These are phyloP conservation scores for Leucopsar rothschildi DNA, from an alignment of 2,113 vertebrate species.

Conservation along the genomic window DNA sequence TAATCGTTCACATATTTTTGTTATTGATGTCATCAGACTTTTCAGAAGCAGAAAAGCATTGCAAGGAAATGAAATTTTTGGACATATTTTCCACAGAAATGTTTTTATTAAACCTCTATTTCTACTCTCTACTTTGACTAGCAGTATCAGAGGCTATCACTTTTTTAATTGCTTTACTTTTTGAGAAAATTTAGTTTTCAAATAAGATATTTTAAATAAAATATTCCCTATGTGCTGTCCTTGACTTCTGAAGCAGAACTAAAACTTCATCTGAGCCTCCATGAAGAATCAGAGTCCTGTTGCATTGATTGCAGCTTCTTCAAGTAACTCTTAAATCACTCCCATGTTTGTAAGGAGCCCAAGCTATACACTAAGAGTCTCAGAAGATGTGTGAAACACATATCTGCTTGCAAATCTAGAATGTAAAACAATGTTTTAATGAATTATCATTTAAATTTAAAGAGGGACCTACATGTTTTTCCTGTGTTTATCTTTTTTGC, in stretches of 20 bases:
- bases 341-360: fast-evolving
- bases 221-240: background rate
- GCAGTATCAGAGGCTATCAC: background rate
- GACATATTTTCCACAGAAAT: background rate
- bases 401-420: background rate
- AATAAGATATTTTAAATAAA: background rate
- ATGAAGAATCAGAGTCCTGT: background rate
- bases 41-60: background rate
- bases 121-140: background rate
- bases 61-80: background rate
- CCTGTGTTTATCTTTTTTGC: background rate
- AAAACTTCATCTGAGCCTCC: background rate
- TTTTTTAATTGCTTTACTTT: background rate
- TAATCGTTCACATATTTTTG: background rate
- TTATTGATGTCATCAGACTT: background rate
- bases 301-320: background rate
- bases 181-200: background rate
- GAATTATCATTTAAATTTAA: background rate
- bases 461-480: background rate
- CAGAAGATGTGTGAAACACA: background rate
- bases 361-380: background rate
- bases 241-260: background rate
- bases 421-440: background rate
- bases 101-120: background rate
- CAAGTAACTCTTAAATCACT: background rate